Percentiles rank a stretch among this genome's conserved stretches.
Evolutionary conservation across 2,113 vertebrate species (phyloP).

Genomic region (Odocoileus hemionus): DNA sequence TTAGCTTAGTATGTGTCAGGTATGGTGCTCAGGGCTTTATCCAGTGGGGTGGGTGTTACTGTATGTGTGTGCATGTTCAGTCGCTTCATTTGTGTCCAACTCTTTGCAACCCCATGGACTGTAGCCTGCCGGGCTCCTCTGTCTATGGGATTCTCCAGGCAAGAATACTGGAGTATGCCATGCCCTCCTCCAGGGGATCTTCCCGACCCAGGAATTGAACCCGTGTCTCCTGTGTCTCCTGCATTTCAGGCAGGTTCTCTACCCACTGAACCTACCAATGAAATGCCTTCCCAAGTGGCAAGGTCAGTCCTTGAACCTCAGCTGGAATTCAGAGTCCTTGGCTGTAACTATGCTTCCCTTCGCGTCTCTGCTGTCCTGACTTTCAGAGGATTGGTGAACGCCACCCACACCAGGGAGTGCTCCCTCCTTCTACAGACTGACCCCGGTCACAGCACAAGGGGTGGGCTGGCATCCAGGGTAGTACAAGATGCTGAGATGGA

Average conservation of each 20-base stretch:
- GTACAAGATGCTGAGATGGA: background rate
- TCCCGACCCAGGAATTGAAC: background rate
- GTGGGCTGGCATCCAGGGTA: background rate
- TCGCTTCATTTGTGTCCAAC: background rate
- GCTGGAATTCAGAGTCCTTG: background rate
- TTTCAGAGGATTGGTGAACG: background rate
- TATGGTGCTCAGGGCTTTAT: background rate
- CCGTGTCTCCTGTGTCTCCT: background rate
- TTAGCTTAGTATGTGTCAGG: background rate
- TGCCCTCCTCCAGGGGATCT: background rate
- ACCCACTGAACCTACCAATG: background rate
- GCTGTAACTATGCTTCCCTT: background rate
- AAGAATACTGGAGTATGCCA: background rate
- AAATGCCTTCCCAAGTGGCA: background rate
- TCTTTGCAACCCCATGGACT: background rate
- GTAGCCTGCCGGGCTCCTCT: background rate
- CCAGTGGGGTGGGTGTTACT: background rate
- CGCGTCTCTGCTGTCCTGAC: background rate
- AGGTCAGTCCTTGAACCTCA: background rate
- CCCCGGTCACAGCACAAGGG: background rate
- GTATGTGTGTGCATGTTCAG: accelerated
- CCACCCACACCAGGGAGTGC: background rate
- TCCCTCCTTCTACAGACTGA: background rate
- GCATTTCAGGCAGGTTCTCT: background rate
- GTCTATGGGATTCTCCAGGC: background rate